Conservation (phyloP, 1,140 invertebrate species). For the Grapholita molesta region DNA sequence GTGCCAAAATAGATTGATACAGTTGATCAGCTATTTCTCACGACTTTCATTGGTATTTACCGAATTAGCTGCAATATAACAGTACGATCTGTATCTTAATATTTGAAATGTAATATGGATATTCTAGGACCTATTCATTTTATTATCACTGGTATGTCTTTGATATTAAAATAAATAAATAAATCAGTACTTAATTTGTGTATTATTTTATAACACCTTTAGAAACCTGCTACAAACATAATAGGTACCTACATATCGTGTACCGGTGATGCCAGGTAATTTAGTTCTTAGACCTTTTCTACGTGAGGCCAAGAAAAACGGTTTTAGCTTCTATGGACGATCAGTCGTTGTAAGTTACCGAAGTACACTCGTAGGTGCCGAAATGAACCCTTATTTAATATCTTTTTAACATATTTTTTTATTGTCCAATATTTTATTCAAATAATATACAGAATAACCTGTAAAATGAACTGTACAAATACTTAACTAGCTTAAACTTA, state of each 20-base stretch:
- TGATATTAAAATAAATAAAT: conserved; percentile 64
- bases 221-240: not conserved
- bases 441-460: too few species aligned
- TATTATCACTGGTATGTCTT: conserved; percentile 57
- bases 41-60: conserved; percentile 33
- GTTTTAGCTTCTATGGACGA: too few species aligned
- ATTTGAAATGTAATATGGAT: conserved; percentile 38
- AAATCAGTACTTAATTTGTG: conserved; percentile 53
- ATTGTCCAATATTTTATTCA: too few species aligned
- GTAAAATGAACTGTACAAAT: too few species aligned
- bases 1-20: conserved; percentile 58
- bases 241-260: not conserved
- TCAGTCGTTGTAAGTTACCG: too few species aligned
- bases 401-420: too few species aligned
- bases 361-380: too few species aligned
- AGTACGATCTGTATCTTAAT: conserved; percentile 48
- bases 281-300: too few species aligned
- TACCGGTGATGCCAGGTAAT: too few species aligned
- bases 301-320: too few species aligned
- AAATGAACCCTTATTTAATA: too few species aligned
- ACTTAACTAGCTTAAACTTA: too few species aligned
- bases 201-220: conserved; percentile 10
- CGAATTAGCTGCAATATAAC: conserved; percentile 46
- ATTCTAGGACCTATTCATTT: conserved; percentile 42
- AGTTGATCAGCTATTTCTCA: conserved; percentile 37